phyloP scores from a whole-genome alignment of 2,888 invertebrate genomes.

The Minunthozetes semirufus region DNA sequence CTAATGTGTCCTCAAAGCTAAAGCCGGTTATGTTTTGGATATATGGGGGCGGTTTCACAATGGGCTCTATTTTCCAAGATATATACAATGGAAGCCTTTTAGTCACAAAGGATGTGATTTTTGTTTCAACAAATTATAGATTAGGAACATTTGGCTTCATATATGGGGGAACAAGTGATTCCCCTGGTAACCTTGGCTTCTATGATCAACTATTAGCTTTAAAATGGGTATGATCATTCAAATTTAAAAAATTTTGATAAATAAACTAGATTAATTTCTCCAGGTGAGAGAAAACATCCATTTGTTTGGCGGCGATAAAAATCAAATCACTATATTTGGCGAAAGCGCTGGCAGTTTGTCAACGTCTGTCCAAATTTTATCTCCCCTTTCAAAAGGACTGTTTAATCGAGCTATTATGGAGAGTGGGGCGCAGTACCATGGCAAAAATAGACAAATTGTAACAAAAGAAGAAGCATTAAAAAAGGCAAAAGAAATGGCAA shows the following conservation, averaged over 20 bases:
- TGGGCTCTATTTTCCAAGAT: not conserved
- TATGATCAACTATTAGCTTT: not conserved
- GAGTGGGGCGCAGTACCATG: not conserved
- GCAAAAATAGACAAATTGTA: not conserved
- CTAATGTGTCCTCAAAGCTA: not conserved
- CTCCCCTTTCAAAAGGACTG: conserved; percentile 13
- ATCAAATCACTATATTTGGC: conserved; percentile 51
- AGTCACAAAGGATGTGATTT: not conserved
- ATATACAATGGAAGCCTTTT: not conserved
- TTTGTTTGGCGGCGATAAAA: conserved; percentile 46
- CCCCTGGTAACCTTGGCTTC: too few relatives aligned
- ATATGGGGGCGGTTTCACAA: not conserved
- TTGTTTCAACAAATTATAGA: not conserved
- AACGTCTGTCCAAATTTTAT: not conserved
- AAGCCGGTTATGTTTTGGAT: too few relatives aligned
- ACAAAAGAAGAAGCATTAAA: not conserved
- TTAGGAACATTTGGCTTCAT: not conserved
- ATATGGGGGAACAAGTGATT: not conserved
- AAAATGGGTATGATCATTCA: not conserved
- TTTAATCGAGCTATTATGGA: conserved; percentile 24
- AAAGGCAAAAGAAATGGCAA: not conserved
- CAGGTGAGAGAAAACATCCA: conserved; percentile 44
- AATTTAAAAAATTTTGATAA: too few relatives aligned
- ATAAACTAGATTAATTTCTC: too few relatives aligned
- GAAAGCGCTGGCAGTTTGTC: conserved; percentile 48